A percentile compares a stretch with the other conserved stretches of the same genome.
Conservation (phyloP, 1,140 invertebrate species). For the Leptinotarsa texana region DNA sequence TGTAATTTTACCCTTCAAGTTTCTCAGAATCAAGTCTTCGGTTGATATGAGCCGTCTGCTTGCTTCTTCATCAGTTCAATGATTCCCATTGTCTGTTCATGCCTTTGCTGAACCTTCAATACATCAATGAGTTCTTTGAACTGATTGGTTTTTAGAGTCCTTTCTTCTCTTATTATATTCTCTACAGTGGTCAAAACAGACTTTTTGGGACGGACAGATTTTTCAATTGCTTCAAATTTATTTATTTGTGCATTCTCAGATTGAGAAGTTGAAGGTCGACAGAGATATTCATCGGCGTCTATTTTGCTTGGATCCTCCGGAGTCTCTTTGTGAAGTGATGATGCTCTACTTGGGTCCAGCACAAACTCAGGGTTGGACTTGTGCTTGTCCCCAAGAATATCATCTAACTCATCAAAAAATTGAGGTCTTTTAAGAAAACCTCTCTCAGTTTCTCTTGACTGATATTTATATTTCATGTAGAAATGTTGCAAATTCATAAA, state of each 20-base stretch:
- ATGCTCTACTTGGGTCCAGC: conserved; percentile 8
- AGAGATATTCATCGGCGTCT: too few species aligned
- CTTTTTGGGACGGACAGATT: not conserved
- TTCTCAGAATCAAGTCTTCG: not conserved
- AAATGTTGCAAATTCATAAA: conserved; percentile 8
- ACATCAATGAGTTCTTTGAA: too few species aligned
- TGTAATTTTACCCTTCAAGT: too few species aligned
- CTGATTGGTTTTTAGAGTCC: not conserved
- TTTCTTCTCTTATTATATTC: conserved; percentile 12
- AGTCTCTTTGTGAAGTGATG: not conserved
- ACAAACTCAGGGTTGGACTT: conserved; percentile 17
- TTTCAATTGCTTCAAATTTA: not conserved
- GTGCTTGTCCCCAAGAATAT: conserved; percentile 3
- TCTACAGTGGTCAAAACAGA: not conserved
- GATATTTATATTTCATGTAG: conserved; percentile 18
- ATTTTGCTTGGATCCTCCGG: not conserved
- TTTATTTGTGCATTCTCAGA: not conserved
- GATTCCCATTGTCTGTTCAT: not conserved
- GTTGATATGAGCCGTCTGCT: not conserved
- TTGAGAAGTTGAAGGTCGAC: not conserved
- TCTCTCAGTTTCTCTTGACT: conserved; percentile 17
- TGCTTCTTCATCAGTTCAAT: not conserved
- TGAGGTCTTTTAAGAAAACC: conserved; percentile 12
- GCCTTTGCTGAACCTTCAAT: not conserved
- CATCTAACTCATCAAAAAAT: conserved; percentile 16